Evolutionary conservation across 1,140 invertebrate genomes (phyloP).

Genomic region (Stratiolaelaps scimitus): DNA sequence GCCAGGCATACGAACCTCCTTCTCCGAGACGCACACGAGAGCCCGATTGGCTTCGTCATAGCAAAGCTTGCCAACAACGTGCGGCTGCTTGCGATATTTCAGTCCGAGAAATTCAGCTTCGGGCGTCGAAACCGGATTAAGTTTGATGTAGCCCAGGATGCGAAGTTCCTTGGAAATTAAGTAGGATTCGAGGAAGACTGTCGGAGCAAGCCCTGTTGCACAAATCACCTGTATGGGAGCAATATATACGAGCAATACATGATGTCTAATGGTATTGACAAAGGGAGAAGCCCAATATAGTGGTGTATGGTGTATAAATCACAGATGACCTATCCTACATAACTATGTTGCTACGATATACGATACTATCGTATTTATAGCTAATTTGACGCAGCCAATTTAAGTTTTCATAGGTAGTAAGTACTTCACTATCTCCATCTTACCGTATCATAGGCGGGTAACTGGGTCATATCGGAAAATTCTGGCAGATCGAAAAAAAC

Average conservation of each 20-base stretch:
- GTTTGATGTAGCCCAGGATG: conserved; percentile 15
- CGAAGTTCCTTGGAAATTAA: conserved; percentile 12
- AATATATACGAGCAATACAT: no score
- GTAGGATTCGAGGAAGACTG: conserved; percentile 14
- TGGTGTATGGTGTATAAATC: no score
- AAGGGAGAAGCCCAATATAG: no score
- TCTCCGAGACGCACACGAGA: conserved; percentile 16
- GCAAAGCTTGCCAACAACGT: conserved; percentile 20
- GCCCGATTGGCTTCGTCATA: conserved; percentile 20
- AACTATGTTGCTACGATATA: no score
- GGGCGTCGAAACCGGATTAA: conserved; percentile 13
- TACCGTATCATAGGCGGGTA: conserved; percentile 20
- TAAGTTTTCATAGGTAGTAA: neutral
- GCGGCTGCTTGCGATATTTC: neutral
- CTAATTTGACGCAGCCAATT: neutral
- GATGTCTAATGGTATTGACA: no score
- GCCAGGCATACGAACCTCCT: neutral
- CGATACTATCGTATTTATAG: neutral
- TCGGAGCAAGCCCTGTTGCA: conserved; percentile 15
- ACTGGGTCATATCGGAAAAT: conserved; percentile 17
- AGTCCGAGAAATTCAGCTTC: conserved; percentile 24
- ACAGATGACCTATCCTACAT: no score
- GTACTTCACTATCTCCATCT: no score
- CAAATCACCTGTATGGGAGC: conserved; percentile 1
- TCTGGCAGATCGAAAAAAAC: conserved; percentile 16